Conservation (phyloP, 1,140 invertebrate species). For the Drosophila gunungcola region DNA sequence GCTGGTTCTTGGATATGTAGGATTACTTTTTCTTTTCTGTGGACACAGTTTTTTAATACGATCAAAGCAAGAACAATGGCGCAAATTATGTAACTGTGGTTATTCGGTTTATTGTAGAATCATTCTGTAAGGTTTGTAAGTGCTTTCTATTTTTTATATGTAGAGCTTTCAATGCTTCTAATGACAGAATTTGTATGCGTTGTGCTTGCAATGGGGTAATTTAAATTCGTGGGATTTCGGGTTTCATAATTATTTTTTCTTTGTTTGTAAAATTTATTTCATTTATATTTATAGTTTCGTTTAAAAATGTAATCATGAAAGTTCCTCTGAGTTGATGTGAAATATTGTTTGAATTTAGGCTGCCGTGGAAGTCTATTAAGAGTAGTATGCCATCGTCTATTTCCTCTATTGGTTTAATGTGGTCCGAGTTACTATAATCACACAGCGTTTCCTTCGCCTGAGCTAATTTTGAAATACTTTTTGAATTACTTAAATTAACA, state of each 20-base stretch:
- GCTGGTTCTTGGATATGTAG: neutral
- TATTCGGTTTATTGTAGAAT: neutral
- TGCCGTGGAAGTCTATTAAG: neutral
- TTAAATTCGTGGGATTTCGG: neutral
- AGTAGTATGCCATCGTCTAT: neutral
- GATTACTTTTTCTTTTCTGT: conserved; percentile 1
- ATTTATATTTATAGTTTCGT: neutral
- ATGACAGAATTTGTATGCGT: too few species aligned
- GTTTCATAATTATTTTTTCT: conserved; percentile 2
- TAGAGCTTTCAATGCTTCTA: neutral
- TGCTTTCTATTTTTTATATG: neutral
- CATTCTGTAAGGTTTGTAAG: neutral
- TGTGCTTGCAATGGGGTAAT: too few species aligned
- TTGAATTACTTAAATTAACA: conserved; percentile 6
- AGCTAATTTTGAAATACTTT: conserved; percentile 14
- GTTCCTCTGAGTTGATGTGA: neutral
- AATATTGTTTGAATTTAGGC: neutral
- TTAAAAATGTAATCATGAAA: neutral
- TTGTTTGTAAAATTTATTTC: neutral
- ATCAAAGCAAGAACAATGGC: neutral
- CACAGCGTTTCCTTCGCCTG: conserved; percentile 6
- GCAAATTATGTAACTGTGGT: neutral
- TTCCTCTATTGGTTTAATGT: conserved; percentile 11
- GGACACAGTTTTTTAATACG: neutral
- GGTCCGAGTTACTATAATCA: conserved; percentile 17